Evolutionary conservation across 2,888 invertebrate genomes (phyloP).

Genomic region (Iselma pallidipennis): DNA sequence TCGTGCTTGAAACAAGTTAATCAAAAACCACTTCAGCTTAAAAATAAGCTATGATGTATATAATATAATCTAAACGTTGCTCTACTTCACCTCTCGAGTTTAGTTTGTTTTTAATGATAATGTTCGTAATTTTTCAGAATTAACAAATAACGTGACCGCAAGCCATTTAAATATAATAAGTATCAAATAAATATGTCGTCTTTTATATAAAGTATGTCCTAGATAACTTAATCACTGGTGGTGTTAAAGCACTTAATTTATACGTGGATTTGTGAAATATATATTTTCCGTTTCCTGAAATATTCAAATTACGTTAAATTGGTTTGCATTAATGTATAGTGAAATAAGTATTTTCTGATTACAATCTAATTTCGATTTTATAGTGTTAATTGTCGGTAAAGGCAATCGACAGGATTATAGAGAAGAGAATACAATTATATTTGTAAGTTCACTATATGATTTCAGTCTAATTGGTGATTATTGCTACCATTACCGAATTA

Average conservation of each 20-base stretch:
- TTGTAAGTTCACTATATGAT: neutral
- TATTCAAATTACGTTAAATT: neutral
- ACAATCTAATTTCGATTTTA: neutral
- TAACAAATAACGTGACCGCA: neutral
- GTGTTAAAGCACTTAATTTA: neutral
- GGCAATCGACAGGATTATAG: neutral
- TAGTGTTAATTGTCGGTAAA: neutral
- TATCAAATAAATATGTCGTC: slow-evolving; percentile 1
- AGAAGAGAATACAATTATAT: neutral
- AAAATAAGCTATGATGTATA: neutral
- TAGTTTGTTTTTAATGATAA: slow-evolving; percentile 1
- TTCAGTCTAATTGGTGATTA: neutral
- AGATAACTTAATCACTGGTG: neutral
- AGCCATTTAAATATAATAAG: neutral
- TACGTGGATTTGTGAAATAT: neutral
- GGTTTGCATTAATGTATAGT: neutral
- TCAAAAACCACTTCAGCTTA: neutral
- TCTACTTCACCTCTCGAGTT: neutral
- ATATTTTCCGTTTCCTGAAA: neutral
- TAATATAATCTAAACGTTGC: neutral
- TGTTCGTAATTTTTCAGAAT: neutral
- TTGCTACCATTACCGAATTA: neutral
- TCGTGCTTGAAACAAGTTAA: neutral
- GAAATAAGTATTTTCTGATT: neutral
- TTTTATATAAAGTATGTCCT: neutral